Base-by-base conservation (phyloP, 2,797 vertebrate species). In the Hemibagrus guttatus region DNA sequence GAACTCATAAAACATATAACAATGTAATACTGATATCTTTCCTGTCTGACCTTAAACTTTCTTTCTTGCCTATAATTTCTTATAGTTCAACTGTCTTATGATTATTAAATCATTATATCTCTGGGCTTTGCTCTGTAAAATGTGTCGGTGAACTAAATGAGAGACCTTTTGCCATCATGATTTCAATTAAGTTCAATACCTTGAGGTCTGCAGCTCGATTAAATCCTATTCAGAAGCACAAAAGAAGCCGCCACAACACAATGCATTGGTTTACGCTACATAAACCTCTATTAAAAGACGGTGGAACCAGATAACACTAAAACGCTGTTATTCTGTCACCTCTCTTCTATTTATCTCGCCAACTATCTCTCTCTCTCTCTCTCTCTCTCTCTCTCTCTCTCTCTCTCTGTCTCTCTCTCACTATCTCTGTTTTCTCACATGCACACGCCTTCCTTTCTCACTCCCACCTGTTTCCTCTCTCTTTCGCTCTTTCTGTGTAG, bases 201-300 rank as follows among this genome's bases (percentile, higher is more conserved):
- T n/a, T 85, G 49, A 68, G 75, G 66, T 74, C 79, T 87, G 52
- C 66, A 87, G 88, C 87, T 88, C 84, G 85, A 63, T 84, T 90
- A 85, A 90, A 88, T 39, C 59, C 87, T 83, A 82, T 84, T 90
- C 80, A 87, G 79, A 85, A 84, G 28, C 87, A 91, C 82, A 88
- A 87, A 86, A 89, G 84, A 72, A 87, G 76, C 52, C 26, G 85
- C 26, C 16, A 68, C 69, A 17, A 79, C 74, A 49, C 7, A 52
- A 84, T 66, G 19, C 89, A 59, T 85, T 35, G 79, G 68, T 86
- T 92, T 72, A 86, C 86, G 75, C 88, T 72, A 85, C 89, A 81
- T 88, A 86, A 90, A 90, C 88, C 75, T 86, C 82, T 87, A 88
- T 90, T 90, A 85, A 91, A 93, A 91, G 86, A 91, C 61, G 81